Conservation (phyloP, 1,140 invertebrate species). For the Agrypnia vestita region DNA sequence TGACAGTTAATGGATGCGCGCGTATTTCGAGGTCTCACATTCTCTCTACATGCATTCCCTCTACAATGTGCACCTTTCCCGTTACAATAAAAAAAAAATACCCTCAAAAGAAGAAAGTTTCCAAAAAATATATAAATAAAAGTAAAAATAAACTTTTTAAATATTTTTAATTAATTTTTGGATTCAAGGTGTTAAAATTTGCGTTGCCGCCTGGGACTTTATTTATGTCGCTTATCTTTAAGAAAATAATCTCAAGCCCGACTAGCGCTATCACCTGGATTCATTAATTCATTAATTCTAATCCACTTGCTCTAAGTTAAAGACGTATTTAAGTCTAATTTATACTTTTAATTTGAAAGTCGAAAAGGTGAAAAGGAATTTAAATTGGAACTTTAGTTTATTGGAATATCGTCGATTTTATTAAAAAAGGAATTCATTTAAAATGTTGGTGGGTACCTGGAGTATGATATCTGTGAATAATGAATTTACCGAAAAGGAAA, state of each 20-base stretch:
- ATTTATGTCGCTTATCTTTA: slow-evolving; percentile 47
- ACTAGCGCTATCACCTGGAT: slow-evolving; percentile 38
- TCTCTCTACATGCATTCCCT: no score
- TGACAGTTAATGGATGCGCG: no score
- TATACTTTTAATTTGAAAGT: slow-evolving; percentile 46
- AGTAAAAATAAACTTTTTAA: neutral
- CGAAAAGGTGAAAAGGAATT: slow-evolving; percentile 11
- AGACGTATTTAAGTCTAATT: slow-evolving; percentile 40
- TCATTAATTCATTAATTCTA: slow-evolving; percentile 46
- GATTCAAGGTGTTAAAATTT: no score
- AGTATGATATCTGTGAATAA: neutral
- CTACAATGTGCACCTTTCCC: no score
- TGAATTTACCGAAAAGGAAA: neutral
- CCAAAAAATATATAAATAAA: neutral
- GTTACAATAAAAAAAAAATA: no score
- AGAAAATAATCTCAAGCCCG: slow-evolving; percentile 42
- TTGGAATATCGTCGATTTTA: slow-evolving; percentile 21
- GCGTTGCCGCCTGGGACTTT: slow-evolving; percentile 10
- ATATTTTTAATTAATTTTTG: no score
- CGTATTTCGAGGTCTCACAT: no score
- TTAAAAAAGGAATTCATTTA: neutral
- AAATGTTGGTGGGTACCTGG: neutral
- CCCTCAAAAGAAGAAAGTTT: neutral
- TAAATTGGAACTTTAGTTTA: slow-evolving; percentile 25
- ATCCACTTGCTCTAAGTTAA: slow-evolving; percentile 30